These are phyloP conservation scores for Rhinolophus sinicus DNA, from an alignment of 2,113 vertebrate species.

Conservation along the genomic window DNA sequence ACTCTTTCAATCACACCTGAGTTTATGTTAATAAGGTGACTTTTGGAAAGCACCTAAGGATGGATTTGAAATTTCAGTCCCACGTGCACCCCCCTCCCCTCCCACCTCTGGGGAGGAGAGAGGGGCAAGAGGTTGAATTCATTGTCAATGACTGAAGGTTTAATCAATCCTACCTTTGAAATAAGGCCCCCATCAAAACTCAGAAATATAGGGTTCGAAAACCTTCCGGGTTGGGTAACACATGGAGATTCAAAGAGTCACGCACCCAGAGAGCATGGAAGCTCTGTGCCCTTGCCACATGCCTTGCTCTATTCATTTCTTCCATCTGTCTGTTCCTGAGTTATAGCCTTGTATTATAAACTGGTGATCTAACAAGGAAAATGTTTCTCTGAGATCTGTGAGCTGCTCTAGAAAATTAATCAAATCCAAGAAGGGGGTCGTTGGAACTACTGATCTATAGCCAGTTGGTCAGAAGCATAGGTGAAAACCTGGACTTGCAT, in stretches of 20 bases:
- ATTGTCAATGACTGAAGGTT: background rate
- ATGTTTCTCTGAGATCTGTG: background rate
- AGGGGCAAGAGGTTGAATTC: background rate
- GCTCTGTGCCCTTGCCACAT: background rate
- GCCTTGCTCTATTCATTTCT: background rate
- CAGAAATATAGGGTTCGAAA: background rate
- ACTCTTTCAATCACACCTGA: background rate
- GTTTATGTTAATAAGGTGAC: background rate
- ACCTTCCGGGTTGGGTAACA: background rate
- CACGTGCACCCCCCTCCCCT: background rate
- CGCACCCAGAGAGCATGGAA: background rate
- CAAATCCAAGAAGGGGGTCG: background rate
- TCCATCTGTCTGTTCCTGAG: background rate
- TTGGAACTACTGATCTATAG: background rate
- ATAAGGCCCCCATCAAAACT: background rate
- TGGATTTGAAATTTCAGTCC: background rate
- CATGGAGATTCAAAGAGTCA: background rate
- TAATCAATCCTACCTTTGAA: background rate
- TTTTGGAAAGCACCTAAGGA: background rate
- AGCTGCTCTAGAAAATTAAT: background rate
- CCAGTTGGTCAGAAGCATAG: background rate
- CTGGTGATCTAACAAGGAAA: background rate
- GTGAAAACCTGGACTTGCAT: background rate
- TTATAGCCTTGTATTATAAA: background rate
- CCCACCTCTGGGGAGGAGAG: background rate